These are phyloP conservation scores for Drosophila nasuta DNA, from an alignment of 1,140 invertebrate species.

Conservation along the genomic window DNA sequence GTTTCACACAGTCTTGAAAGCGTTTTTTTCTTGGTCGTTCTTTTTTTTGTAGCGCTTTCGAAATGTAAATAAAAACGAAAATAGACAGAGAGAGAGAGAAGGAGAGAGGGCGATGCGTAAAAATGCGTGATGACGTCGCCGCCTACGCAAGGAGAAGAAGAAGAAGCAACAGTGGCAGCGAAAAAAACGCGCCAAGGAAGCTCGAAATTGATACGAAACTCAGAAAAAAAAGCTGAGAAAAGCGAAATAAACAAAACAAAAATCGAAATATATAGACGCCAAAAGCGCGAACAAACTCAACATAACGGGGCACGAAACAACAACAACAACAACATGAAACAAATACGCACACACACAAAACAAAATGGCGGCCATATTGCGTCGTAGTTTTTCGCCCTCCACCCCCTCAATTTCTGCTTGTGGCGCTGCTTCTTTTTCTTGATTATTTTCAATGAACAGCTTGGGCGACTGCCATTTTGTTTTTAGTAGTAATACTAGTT, in stretches of 20 bases:
- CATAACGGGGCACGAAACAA: constrained; percentile 65
- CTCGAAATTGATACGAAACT: constrained; percentile 19
- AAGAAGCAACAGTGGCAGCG: constrained; percentile 49
- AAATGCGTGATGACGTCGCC: constrained; percentile 68
- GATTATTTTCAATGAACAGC: constrained; percentile 42
- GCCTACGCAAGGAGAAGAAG: constrained; percentile 41
- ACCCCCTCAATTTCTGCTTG: neutral
- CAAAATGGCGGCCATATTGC: constrained; percentile 81
- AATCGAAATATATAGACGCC: constrained; percentile 55
- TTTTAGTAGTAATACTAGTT: constrained; percentile 39
- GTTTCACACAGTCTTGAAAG: constrained; percentile 41
- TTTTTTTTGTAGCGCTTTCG: constrained; percentile 58
- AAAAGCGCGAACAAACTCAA: constrained; percentile 30
- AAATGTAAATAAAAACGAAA: constrained; percentile 81
- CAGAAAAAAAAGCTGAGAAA: constrained; percentile 26
- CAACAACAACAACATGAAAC: constrained; percentile 28
- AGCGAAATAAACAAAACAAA: constrained; percentile 49
- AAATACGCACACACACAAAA: constrained; percentile 21
- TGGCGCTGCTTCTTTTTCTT: constrained; percentile 25
- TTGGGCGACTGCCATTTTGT: constrained; percentile 76
- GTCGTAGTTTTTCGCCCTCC: constrained; percentile 58
- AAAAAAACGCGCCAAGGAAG: constrained; percentile 51
- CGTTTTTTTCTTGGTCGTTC: constrained; percentile 25
- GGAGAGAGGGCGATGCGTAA: constrained; percentile 32
- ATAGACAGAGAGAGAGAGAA: constrained; percentile 32